Evolutionary conservation across 1,140 invertebrate species (phyloP).

Genomic region (Drosophila repletoides): DNA sequence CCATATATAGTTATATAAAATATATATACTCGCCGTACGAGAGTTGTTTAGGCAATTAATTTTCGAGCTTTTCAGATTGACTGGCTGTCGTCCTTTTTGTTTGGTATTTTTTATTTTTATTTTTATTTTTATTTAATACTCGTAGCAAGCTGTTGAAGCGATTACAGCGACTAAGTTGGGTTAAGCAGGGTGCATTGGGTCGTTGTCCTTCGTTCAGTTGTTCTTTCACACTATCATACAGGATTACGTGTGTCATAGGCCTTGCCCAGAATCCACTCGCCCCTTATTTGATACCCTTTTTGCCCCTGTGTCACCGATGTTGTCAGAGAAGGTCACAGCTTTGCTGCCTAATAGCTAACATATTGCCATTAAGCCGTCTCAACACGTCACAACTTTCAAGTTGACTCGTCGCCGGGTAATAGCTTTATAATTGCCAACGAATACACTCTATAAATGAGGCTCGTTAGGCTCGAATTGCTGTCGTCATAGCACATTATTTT

Average conservation of each 20-base stretch:
- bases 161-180: constrained; percentile 51
- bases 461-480: not conserved
- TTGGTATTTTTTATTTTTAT: not conserved
- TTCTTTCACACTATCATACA: constrained; percentile 41
- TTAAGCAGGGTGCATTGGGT: constrained; percentile 36
- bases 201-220: constrained; percentile 35
- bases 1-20: too few species aligned
- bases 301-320: constrained; percentile 14
- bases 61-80: constrained; percentile 55
- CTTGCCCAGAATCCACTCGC: not conserved
- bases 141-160: constrained; percentile 38
- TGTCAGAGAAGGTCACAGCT: constrained; percentile 34
- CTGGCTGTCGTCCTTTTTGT: constrained; percentile 20
- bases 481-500: too few species aligned
- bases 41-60: constrained; percentile 57
- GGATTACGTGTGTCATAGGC: constrained; percentile 47
- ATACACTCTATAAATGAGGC: not conserved
- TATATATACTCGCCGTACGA: too few species aligned
- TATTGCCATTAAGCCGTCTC: constrained; percentile 24
- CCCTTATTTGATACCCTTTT: not conserved
- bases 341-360: not conserved
- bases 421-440: constrained; percentile 18
- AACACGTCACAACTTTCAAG: not conserved
- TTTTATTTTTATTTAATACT: constrained; percentile 12
- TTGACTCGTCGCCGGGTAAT: constrained; percentile 13